Conservation (phyloP, 92 coral and sea anemone genomes). For the Phenganax marumi region DNA sequence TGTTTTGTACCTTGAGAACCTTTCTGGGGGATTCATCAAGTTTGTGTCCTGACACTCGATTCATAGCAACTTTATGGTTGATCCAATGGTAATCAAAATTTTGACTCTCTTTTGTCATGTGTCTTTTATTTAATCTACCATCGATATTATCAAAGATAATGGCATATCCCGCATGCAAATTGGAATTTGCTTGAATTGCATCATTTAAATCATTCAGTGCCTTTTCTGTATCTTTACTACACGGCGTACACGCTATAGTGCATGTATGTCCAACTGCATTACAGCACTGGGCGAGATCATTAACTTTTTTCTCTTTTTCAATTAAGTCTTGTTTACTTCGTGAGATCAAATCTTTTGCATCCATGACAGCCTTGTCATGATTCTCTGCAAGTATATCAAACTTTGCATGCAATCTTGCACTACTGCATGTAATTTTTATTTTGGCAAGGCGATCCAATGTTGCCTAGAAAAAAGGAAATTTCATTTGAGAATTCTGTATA, state of each 20-base stretch:
- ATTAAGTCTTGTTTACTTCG: constrained; percentile 23
- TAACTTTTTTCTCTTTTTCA: background rate
- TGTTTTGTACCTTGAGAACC: constrained; percentile 22
- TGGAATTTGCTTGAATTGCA: constrained; percentile 7
- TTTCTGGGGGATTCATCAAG: constrained; percentile 41
- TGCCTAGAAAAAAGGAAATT: no score
- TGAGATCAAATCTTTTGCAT: constrained; percentile 43
- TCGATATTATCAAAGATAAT: constrained; percentile 61
- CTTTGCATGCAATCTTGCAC: constrained; percentile 10
- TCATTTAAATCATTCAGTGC: constrained; percentile 2
- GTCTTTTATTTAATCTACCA: constrained; percentile 35
- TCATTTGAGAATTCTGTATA: no score
- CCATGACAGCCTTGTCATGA: constrained; percentile 43
- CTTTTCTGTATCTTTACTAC: background rate
- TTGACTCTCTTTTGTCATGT: constrained; percentile 56
- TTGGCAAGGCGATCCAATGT: constrained; percentile 32
- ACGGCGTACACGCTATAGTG: background rate
- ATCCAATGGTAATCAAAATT: constrained; percentile 63
- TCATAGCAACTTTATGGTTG: constrained; percentile 47
- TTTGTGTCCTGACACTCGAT: constrained; percentile 52
- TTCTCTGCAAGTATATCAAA: constrained; percentile 55
- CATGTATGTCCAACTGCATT: constrained; percentile 4
- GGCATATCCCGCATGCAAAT: constrained; percentile 50
- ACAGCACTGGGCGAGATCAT: background rate
- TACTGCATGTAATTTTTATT: constrained; percentile 52